These are phyloP conservation scores for Acronicta aceris DNA, from an alignment of 2,888 invertebrate genomes.

Conservation along the genomic window DNA sequence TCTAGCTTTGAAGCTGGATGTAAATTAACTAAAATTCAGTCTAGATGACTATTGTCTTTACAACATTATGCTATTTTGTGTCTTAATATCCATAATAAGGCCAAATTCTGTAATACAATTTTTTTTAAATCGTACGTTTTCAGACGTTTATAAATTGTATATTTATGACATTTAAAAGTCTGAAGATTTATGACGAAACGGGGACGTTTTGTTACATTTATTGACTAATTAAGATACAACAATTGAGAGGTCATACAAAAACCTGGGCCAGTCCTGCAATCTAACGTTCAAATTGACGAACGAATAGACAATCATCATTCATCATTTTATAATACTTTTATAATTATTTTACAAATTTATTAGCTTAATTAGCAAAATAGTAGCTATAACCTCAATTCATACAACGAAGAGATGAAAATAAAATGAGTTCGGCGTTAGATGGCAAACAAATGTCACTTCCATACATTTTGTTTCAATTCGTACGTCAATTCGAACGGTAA, in stretches of 20 bases:
- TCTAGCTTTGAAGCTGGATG: conserved; percentile 32
- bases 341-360: too few species aligned
- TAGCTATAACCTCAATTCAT: too few species aligned
- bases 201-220: conserved; percentile 33
- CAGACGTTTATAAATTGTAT: conserved; percentile 2
- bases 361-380: too few species aligned
- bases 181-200: conserved; percentile 13
- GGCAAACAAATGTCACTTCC: too few species aligned
- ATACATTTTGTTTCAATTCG: too few species aligned
- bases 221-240: conserved; percentile 39
- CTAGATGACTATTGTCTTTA: conserved; percentile 38
- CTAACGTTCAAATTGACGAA: too few species aligned
- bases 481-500: too few species aligned
- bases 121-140: conserved; percentile 15
- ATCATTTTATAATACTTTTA: too few species aligned
- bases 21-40: conserved; percentile 21
- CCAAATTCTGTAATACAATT: conserved; percentile 47
- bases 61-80: conserved; percentile 43
- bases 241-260: conserved; percentile 5
- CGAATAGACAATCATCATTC: too few species aligned
- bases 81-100: conserved; percentile 53
- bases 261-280: too few species aligned
- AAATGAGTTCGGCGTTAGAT: too few species aligned
- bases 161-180: conserved; percentile 10
- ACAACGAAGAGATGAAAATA: too few species aligned